A percentile compares a stretch with the other conserved stretches of the same genome.
Evolutionary conservation across 2,888 invertebrate species (phyloP).

Genomic region (Pseudanteris insignis): DNA sequence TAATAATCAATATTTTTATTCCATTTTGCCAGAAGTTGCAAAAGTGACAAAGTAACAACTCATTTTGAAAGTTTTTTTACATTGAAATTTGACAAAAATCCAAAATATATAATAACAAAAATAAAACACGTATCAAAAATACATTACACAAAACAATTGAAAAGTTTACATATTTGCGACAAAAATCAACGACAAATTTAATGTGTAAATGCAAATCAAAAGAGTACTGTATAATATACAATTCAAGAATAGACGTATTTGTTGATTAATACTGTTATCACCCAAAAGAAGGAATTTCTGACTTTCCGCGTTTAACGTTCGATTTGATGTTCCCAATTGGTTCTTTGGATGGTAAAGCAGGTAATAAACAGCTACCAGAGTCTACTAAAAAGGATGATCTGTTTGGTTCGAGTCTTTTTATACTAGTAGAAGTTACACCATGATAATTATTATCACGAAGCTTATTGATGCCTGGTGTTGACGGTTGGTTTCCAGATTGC

Average conservation of each 20-base stretch:
- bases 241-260: constrained; percentile 7
- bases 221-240: constrained; percentile 23
- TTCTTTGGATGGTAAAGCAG: constrained; percentile 51
- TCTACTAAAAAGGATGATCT: constrained; percentile 49
- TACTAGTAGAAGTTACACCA: constrained; percentile 55
- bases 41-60: no score
- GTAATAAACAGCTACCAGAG: constrained; percentile 51
- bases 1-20: no score
- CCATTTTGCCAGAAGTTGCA: no score
- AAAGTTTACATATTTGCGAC: constrained; percentile 15
- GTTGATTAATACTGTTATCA: constrained; percentile 23
- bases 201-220: constrained; percentile 21
- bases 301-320: constrained; percentile 50
- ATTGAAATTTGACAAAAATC: no score
- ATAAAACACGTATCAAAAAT: no score
- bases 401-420: constrained; percentile 51
- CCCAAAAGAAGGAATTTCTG: constrained; percentile 48
- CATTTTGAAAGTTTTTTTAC: no score
- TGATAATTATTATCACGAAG: constrained; percentile 50
- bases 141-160: background rate
- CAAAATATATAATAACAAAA: no score
- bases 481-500: constrained; percentile 17
- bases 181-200: constrained; percentile 24
- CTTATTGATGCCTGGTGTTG: constrained; percentile 30
- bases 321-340: constrained; percentile 42